A percentile compares a stretch with the other conserved stretches of the same genome.
phyloP scores from a whole-genome alignment of 1,140 invertebrate species.

The Scaptomyza graminum region DNA sequence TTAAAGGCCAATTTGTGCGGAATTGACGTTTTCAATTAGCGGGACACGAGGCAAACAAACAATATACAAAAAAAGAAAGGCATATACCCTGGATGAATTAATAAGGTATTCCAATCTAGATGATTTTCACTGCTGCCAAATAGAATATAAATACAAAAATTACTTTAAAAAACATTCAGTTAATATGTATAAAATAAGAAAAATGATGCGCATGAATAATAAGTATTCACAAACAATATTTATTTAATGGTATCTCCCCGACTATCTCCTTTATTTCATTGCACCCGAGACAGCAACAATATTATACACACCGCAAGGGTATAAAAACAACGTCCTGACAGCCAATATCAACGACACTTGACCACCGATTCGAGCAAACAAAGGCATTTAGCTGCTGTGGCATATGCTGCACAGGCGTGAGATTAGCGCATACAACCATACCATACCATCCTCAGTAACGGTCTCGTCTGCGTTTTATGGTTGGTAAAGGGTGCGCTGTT shows the following conservation, averaged over 20 bases:
- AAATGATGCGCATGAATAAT: no score
- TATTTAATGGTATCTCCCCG: not conserved
- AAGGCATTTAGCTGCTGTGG: constrained; percentile 43
- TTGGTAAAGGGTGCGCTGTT: constrained; percentile 35
- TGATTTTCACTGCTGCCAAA: no score
- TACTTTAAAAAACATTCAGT: no score
- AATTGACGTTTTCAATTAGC: constrained; percentile 81
- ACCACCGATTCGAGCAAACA: constrained; percentile 63
- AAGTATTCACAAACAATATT: not conserved
- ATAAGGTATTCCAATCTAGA: no score
- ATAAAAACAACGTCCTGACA: not conserved
- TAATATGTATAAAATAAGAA: no score
- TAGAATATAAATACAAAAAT: no score
- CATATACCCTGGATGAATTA: no score
- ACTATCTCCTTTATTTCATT: not conserved
- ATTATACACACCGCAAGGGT: not conserved
- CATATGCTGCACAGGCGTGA: constrained; percentile 23
- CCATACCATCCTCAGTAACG: constrained; percentile 5
- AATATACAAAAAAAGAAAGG: constrained; percentile 3
- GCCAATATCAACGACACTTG: constrained; percentile 59
- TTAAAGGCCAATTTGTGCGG: constrained; percentile 46
- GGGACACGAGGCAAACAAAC: constrained; percentile 13
- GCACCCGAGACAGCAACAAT: not conserved
- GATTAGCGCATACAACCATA: constrained; percentile 47
- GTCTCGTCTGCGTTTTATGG: constrained; percentile 16